These are phyloP conservation scores for Tiliacea citrago DNA, from an alignment of 2,888 invertebrate species.

Conservation along the genomic window DNA sequence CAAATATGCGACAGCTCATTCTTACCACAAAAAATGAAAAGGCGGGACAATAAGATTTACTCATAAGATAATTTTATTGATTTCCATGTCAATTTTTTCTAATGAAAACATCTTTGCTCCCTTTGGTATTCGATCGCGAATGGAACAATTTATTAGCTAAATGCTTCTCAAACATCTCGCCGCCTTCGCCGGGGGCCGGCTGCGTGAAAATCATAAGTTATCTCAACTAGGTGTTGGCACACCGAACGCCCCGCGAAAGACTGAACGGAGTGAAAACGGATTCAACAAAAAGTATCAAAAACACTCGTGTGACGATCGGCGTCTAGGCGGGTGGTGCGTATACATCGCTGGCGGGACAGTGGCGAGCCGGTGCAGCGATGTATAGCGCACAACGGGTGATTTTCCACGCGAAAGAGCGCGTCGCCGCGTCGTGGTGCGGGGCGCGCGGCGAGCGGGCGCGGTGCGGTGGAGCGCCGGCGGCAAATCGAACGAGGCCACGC, in stretches of 20 bases:
- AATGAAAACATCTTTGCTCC: constrained; percentile 79
- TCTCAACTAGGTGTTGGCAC: constrained; percentile 49
- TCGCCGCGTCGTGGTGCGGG: constrained; percentile 82
- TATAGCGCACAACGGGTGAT: constrained; percentile 79
- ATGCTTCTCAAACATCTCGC: constrained; percentile 78
- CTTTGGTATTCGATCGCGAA: constrained; percentile 83
- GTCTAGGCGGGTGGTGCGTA: constrained; percentile 71
- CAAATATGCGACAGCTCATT: constrained; percentile 87
- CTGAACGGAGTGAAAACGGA: constrained; percentile 78
- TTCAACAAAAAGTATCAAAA: constrained; percentile 82
- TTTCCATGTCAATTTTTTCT: constrained; percentile 83
- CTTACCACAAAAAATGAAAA: constrained; percentile 85
- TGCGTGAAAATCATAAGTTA: constrained; percentile 52
- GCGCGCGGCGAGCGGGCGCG: constrained; percentile 74
- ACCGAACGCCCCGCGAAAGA: constrained; percentile 78
- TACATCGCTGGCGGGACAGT: constrained; percentile 74
- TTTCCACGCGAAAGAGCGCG: constrained; percentile 84
- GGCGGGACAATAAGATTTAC: constrained; percentile 86
- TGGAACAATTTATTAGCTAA: constrained; percentile 79
- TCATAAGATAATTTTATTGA: constrained; percentile 83
- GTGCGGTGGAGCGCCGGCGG: constrained; percentile 79
- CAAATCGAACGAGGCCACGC: constrained; percentile 90
- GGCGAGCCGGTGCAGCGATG: constrained; percentile 75
- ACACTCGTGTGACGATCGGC: constrained; percentile 75
- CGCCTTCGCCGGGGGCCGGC: constrained; percentile 64